Evolutionary conservation across 2,888 invertebrate genomes (phyloP).

Genomic region (Eudasyphora cyanicolor): DNA sequence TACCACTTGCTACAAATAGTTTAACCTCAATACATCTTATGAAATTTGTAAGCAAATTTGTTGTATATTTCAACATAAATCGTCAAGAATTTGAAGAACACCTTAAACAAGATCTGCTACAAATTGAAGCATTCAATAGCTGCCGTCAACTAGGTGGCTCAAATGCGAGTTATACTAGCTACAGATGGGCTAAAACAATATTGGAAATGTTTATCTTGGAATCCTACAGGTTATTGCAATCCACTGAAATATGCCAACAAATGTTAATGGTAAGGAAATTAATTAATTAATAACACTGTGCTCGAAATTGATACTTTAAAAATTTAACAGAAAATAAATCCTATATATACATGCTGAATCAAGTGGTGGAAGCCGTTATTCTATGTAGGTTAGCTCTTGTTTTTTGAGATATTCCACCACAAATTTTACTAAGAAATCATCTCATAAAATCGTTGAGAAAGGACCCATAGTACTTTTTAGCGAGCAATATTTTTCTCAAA

Average conservation of each 20-base stretch:
- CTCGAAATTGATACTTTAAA: too few species aligned
- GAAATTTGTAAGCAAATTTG: slow-evolving; percentile 71
- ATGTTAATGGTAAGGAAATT: slow-evolving; percentile 69
- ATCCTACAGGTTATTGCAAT: slow-evolving; percentile 73
- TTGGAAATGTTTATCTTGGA: slow-evolving; percentile 74
- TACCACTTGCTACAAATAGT: slow-evolving; percentile 71
- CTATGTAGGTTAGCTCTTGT: too few species aligned
- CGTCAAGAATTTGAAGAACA: slow-evolving; percentile 68
- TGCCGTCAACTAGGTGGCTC: slow-evolving; percentile 68
- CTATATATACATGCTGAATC: too few species aligned
- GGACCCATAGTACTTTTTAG: too few species aligned
- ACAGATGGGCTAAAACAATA: slow-evolving; percentile 77
- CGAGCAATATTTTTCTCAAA: too few species aligned
- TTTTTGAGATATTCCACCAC: too few species aligned
- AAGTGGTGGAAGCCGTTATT: too few species aligned
- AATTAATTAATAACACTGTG: too few species aligned
- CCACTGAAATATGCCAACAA: slow-evolving; percentile 65
- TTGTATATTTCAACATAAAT: slow-evolving; percentile 72
- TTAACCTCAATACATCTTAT: slow-evolving; percentile 70
- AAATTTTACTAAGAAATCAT: too few species aligned
- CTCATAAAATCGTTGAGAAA: too few species aligned
- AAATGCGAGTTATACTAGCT: slow-evolving; percentile 71
- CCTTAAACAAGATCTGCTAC: slow-evolving; percentile 63
- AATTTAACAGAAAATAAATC: too few species aligned
- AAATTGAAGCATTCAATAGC: slow-evolving; percentile 52